Conservation (phyloP, 2,888 invertebrate species). For the Hipparchia semele region DNA sequence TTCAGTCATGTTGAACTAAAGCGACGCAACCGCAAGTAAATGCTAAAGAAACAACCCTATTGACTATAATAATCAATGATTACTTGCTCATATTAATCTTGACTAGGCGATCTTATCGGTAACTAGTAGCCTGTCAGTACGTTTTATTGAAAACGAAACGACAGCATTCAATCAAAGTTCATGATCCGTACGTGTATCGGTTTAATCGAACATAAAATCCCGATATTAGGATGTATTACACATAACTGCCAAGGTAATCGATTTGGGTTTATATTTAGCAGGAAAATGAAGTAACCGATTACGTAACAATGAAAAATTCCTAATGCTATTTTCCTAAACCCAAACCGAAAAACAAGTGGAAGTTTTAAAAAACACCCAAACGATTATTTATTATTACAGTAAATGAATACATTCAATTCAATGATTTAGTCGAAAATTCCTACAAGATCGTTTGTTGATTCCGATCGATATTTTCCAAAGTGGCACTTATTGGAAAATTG, state of each 20-base stretch:
- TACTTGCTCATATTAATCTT: slow-evolving; percentile 25
- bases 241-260: not conserved
- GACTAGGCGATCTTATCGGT: slow-evolving; percentile 27
- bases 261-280: not conserved
- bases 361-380: too few species aligned
- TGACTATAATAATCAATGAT: slow-evolving; percentile 22
- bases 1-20: too few species aligned
- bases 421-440: too few species aligned
- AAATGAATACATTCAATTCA: too few species aligned
- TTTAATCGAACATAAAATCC: slow-evolving; percentile 30
- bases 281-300: too few species aligned
- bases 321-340: too few species aligned
- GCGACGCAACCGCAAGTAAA: slow-evolving; percentile 12
- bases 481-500: too few species aligned
- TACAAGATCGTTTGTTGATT: too few species aligned
- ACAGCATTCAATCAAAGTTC: slow-evolving; percentile 30
- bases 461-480: too few species aligned
- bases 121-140: slow-evolving; percentile 26
- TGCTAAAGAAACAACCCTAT: not conserved
- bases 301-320: too few species aligned
- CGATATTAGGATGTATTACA: slow-evolving; percentile 19
- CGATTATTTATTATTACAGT: too few species aligned
- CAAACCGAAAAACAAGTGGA: too few species aligned
- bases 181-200: slow-evolving; percentile 30
- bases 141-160: slow-evolving; percentile 21